These are phyloP conservation scores for Drosophila histrio DNA, from an alignment of 2,888 invertebrate species.

Conservation along the genomic window DNA sequence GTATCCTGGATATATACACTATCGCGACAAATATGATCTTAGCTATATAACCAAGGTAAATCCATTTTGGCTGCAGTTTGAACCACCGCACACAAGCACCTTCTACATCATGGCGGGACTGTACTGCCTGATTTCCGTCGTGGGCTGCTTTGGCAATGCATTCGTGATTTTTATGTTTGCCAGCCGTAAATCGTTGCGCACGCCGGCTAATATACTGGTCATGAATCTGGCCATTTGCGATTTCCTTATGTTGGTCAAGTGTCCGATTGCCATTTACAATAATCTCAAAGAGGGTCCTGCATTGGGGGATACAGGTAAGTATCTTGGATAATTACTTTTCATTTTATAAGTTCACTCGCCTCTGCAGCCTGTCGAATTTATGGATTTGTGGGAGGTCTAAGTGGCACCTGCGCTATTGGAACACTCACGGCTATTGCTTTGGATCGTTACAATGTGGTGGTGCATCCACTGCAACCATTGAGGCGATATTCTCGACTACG, in stretches of 20 bases:
- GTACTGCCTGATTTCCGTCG: slow-evolving; percentile 87
- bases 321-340: background rate
- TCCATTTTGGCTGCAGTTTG: slow-evolving; percentile 89
- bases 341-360: too few species aligned
- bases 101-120: slow-evolving; percentile 87
- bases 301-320: slow-evolving; percentile 88
- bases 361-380: slow-evolving; percentile 89
- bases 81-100: slow-evolving; percentile 86
- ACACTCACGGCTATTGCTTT: slow-evolving; percentile 92
- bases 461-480: slow-evolving; percentile 89
- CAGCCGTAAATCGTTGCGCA: slow-evolving; percentile 89
- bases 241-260: slow-evolving; percentile 89
- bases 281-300: slow-evolving; percentile 90
- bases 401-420: slow-evolving; percentile 92
- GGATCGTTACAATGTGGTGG: slow-evolving; percentile 93
- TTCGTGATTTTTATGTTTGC: slow-evolving; percentile 90
- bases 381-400: slow-evolving; percentile 92
- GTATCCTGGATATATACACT: slow-evolving; percentile 75
- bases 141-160: slow-evolving; percentile 89
- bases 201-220: slow-evolving; percentile 90
- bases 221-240: slow-evolving; percentile 91
- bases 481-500: slow-evolving; percentile 87
- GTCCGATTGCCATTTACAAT: slow-evolving; percentile 90
- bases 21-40: slow-evolving; percentile 79
- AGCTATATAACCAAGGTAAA: slow-evolving; percentile 85